Conservation (phyloP, 2,113 vertebrate genomes). For the Eubucco bourcierii region DNA sequence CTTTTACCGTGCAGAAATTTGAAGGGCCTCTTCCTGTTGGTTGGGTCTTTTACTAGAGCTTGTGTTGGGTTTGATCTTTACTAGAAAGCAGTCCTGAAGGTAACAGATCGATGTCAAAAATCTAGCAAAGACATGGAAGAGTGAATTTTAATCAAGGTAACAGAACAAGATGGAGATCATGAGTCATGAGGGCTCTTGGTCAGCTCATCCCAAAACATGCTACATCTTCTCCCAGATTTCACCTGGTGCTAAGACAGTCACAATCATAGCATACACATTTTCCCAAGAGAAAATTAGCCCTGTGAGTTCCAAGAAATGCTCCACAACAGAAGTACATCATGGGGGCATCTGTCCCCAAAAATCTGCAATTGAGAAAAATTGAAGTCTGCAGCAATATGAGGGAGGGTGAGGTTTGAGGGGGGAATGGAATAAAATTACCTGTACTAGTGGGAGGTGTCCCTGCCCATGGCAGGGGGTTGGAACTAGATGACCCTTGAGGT, state of each 20-base stretch:
- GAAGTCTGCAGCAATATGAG: neutral
- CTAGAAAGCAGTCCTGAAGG: neutral
- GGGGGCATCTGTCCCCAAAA: neutral
- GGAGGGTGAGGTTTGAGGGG: accelerated
- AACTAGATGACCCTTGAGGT: too few species aligned
- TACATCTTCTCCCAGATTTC: accelerated
- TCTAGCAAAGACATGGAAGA: neutral
- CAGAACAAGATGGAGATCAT: neutral
- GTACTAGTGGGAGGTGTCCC: too few species aligned
- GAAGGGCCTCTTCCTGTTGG: neutral
- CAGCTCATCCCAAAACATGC: neutral
- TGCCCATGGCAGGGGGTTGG: too few species aligned
- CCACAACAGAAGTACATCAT: neutral
- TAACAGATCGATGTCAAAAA: neutral
- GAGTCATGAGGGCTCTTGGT: accelerated
- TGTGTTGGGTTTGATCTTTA: neutral
- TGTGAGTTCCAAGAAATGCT: neutral
- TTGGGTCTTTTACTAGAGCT: neutral
- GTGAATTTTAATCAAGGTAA: neutral
- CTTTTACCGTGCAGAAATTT: neutral
- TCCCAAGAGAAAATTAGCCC: neutral
- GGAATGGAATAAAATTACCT: too few species aligned
- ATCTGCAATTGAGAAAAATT: neutral
- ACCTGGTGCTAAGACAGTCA: neutral
- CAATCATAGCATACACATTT: neutral